Percentiles rank a stretch among this genome's conserved stretches.
Evolutionary conservation across 1,140 invertebrate species (phyloP).

Genomic region (Drosophila truncata): DNA sequence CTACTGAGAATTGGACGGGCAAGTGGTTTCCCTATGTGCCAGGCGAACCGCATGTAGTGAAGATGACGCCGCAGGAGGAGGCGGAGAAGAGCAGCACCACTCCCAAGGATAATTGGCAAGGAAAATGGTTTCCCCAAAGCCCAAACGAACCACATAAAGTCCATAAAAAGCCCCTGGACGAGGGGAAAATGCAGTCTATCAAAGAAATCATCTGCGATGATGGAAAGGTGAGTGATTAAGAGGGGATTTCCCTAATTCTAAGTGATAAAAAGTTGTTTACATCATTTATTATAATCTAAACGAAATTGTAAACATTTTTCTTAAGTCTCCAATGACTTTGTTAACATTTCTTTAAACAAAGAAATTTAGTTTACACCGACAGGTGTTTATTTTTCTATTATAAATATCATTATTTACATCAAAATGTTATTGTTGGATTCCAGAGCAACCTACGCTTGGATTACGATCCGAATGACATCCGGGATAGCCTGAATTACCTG

Average conservation of each 20-base stretch:
- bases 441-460: conserved; percentile 90
- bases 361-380: background rate
- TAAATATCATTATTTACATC: background rate
- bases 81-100: background rate
- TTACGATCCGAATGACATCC: conserved; percentile 88
- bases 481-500: conserved; percentile 88
- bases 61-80: background rate
- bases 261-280: too few relatives aligned
- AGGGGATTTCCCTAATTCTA: background rate
- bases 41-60: background rate
- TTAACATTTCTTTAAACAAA: too few relatives aligned
- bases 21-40: conserved; percentile 29
- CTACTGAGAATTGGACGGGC: conserved; percentile 2
- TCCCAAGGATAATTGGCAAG: conserved; percentile 46
- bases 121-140: conserved; percentile 66
- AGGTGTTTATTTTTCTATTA: background rate
- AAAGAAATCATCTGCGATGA: conserved; percentile 88
- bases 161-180: background rate
- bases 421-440: background rate
- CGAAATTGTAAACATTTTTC: too few relatives aligned
- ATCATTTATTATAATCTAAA: too few relatives aligned
- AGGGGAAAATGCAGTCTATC: background rate
- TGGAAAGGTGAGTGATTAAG: conserved; percentile 87
- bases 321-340: too few relatives aligned
- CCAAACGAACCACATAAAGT: conserved; percentile 42